These are phyloP conservation scores for Akabosia matsudoensis DNA, from an alignment of 1,140 invertebrate species.

Conservation along the genomic window DNA sequence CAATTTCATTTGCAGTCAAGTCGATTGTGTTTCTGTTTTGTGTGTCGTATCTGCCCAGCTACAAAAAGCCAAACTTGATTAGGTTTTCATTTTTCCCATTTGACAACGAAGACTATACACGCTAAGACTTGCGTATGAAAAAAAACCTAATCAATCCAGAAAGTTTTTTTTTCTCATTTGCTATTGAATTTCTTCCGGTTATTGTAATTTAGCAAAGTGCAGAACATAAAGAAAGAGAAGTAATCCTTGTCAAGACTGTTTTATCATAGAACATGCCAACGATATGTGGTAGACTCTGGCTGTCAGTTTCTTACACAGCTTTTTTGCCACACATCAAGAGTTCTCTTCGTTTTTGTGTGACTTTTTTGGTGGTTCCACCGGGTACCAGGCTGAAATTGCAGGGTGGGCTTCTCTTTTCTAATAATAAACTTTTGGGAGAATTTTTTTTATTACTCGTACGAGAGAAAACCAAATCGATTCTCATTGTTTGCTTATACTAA, in stretches of 20 bases:
- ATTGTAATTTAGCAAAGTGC: neutral
- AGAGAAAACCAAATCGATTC: too few relatives aligned
- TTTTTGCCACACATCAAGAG: neutral
- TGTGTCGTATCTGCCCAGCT: too few relatives aligned
- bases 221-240: neutral
- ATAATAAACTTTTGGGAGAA: too few relatives aligned
- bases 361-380: conserved; percentile 10
- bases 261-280: neutral
- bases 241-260: neutral
- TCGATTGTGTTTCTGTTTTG: neutral
- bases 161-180: neutral
- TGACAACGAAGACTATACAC: too few relatives aligned
- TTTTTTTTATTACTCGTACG: too few relatives aligned
- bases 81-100: neutral
- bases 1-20: neutral
- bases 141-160: neutral
- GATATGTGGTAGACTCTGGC: neutral
- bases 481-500: too few relatives aligned
- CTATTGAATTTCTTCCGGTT: conserved; percentile 3
- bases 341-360: too few relatives aligned
- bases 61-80: too few relatives aligned
- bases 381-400: conserved; percentile 8
- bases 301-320: neutral
- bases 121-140: neutral
- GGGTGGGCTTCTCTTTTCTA: neutral